Percentiles rank a stretch among this genome's conserved stretches.
Evolutionary conservation across 2,888 invertebrate genomes (phyloP).

Genomic region (Uloborus plumipes): DNA sequence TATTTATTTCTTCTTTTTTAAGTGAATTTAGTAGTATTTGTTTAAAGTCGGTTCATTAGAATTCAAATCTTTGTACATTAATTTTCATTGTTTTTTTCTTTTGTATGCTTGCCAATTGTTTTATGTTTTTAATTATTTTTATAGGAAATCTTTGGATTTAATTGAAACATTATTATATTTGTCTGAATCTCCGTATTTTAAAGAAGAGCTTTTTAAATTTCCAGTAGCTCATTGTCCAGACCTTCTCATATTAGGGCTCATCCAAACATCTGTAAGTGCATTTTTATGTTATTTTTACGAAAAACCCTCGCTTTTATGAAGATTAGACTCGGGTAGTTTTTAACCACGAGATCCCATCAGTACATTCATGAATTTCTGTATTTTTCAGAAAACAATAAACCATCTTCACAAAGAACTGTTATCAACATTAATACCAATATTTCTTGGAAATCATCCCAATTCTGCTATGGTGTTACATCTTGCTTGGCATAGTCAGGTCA

Average conservation of each 20-base stretch:
- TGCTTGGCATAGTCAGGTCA: constrained; percentile 91
- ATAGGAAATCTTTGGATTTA: constrained; percentile 86
- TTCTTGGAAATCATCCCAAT: constrained; percentile 95
- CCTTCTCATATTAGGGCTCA: constrained; percentile 86
- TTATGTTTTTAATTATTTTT: constrained; percentile 36
- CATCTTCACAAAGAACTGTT: constrained; percentile 84
- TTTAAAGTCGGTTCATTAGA: too few relatives aligned
- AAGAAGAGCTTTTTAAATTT: constrained; percentile 89
- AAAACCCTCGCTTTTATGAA: too few relatives aligned
- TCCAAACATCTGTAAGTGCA: constrained; percentile 87
- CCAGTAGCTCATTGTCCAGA: constrained; percentile 96
- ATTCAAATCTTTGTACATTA: too few relatives aligned
- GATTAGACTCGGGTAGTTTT: too few relatives aligned
- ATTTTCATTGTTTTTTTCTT: too few relatives aligned
- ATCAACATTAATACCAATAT: constrained; percentile 89
- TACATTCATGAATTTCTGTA: constrained; percentile 1
- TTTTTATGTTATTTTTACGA: constrained; percentile 69
- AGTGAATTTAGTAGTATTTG: too few relatives aligned
- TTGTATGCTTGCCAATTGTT: background rate
- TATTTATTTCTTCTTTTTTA: too few relatives aligned
- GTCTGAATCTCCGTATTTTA: constrained; percentile 87
- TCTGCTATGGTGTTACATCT: constrained; percentile 95
- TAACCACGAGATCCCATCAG: too few relatives aligned
- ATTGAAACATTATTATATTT: constrained; percentile 89
- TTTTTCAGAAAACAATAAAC: constrained; percentile 71